Evolutionary conservation across 2,797 vertebrate genomes (phyloP), one percentile per base, ranked within the genome.

Genomic region (Paramormyrops hopkinsi): DNA sequence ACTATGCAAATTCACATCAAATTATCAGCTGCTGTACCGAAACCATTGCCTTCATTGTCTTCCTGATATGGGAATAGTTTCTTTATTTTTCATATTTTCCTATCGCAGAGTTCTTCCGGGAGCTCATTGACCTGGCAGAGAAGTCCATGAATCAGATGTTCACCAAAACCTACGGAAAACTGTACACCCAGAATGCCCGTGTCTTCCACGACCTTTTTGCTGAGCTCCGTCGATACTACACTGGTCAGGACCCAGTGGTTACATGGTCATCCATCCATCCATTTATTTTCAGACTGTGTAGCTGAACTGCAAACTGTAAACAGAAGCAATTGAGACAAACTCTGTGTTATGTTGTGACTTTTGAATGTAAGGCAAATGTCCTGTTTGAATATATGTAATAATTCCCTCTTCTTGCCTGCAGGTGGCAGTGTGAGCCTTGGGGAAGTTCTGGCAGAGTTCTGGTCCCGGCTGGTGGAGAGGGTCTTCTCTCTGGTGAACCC

Each of bases 91-190:
- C 2, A 0, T 85, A 51, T 85, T 85, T 50, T 88, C 76, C n/a
- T 51, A 4, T 22, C 33, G 37, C 91, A 96, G 97, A 97, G 90
- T 97, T 97, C 92, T 98, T 98, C 94, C 95, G 94, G 89, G 97
- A 97, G 93, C 95, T 97, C 56, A 97, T 98, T 86, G 96, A 96
- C 41, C 90, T 96, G 83, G 96, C 97, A 0, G 97, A 98, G 93
- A 97, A 96, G 93, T 96, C 96, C 1, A 96, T 97, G 95, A 96
- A 97, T 92, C 95, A 97, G 94, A 97, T 98, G 96, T 97, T 97
- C 91, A 97, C 96, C 25, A 97, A 96, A 91, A 97, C 97, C 69
- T 98, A 97, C 0, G 97, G 97, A 62, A 96, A 94, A 33, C 95
- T 98, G 84, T 98, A 97, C 92, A 95, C 96, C 29, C 97, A 97